phyloP scores from a whole-genome alignment of 2,113 vertebrate genomes.

The Elaphurus davidianus region DNA sequence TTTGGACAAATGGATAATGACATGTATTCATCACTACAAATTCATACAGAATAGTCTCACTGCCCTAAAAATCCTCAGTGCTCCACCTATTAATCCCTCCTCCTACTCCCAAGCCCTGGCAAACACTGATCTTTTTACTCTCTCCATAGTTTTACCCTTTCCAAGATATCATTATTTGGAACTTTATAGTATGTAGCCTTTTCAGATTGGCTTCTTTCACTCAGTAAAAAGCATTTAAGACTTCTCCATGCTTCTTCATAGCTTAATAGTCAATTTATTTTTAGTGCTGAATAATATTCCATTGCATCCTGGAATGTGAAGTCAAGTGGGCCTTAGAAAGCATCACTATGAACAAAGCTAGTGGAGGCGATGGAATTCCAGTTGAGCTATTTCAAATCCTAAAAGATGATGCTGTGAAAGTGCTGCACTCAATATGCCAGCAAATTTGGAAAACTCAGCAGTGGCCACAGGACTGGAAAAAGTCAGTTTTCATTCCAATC shows the following conservation, averaged over 20 bases:
- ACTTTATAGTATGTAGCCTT: not conserved
- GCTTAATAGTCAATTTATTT: not conserved
- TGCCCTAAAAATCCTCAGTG: not conserved
- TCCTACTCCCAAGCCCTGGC: fast-evolving
- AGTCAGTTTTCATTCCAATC: too few species aligned
- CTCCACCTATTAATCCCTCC: not conserved
- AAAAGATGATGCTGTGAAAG: too few species aligned
- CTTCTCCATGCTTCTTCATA: not conserved
- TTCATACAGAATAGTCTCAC: not conserved
- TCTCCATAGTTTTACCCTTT: not conserved
- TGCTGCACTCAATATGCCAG: too few species aligned
- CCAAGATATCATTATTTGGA: not conserved
- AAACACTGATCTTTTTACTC: not conserved
- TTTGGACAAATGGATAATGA: not conserved
- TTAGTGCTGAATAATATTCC: not conserved
- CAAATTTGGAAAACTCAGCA: too few species aligned
- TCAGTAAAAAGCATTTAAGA: not conserved
- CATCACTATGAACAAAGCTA: too few species aligned
- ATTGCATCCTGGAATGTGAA: too few species aligned
- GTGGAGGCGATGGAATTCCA: too few species aligned
- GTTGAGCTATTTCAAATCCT: too few species aligned
- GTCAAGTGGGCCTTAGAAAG: too few species aligned
- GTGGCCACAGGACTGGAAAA: too few species aligned
- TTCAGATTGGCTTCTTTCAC: not conserved
- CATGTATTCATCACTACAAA: not conserved